Evolutionary conservation across 1,140 invertebrate species (phyloP).

Genomic region (Drosophila repletoides): DNA sequence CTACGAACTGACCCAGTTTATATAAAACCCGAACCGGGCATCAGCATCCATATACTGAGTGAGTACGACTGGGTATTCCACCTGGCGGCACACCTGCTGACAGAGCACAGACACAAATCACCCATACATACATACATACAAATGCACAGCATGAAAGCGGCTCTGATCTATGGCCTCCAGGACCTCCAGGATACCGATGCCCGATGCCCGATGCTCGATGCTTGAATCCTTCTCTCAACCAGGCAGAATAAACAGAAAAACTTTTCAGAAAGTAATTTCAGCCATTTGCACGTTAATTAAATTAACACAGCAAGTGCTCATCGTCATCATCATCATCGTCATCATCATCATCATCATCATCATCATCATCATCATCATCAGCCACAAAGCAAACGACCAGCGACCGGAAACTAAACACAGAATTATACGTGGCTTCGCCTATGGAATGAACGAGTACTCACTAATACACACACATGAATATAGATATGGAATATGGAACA

Average conservation of each 20-base stretch:
- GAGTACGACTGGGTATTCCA: too few species aligned
- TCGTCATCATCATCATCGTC: too few species aligned
- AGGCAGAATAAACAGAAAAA: conserved; percentile 34
- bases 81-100: conserved; percentile 64
- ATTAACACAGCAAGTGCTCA: conserved; percentile 62
- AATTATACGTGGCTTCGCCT: too few species aligned
- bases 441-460: background rate
- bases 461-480: background rate
- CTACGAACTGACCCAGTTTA: conserved; percentile 76
- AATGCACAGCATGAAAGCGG: conserved; percentile 53
- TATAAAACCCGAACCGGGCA: conserved; percentile 43
- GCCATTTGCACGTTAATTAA: conserved; percentile 67
- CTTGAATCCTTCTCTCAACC: conserved; percentile 43
- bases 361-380: too few species aligned
- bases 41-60: conserved; percentile 8
- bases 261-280: conserved; percentile 63
- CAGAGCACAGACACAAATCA: conserved; percentile 30
- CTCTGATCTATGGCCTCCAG: conserved; percentile 74
- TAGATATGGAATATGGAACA: too few species aligned
- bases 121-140: conserved; percentile 2
- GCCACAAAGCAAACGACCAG: conserved; percentile 15
- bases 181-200: too few species aligned
- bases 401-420: conserved; percentile 20
- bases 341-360: too few species aligned
- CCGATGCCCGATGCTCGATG: conserved; percentile 29